A percentile compares a stretch with the other conserved stretches of the same genome.
These are phyloP conservation scores for Sesia apiformis DNA, from an alignment of 2,888 invertebrate genomes.

Conservation along the genomic window DNA sequence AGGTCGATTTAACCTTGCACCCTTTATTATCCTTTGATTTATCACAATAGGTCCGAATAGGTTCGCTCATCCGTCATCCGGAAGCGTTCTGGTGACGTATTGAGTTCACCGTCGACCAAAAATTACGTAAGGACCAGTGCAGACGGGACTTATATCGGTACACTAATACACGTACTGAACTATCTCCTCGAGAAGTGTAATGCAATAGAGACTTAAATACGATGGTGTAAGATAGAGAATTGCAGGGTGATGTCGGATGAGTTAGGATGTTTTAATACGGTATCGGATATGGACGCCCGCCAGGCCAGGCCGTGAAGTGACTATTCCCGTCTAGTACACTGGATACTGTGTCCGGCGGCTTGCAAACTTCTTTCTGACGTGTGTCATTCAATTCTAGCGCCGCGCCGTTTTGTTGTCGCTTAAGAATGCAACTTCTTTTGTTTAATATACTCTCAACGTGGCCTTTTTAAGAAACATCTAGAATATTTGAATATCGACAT, in stretches of 20 bases:
- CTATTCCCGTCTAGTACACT: slow-evolving; percentile 70
- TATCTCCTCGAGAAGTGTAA: slow-evolving; percentile 24
- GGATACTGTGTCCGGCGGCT: slow-evolving; percentile 51
- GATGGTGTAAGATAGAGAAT: slow-evolving; percentile 42
- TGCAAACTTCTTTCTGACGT: slow-evolving; percentile 46
- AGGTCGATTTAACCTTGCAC: slow-evolving; percentile 37
- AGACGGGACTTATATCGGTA: slow-evolving; percentile 65
- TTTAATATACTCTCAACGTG: not conserved
- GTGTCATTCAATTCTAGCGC: slow-evolving; percentile 51
- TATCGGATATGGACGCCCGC: slow-evolving; percentile 54
- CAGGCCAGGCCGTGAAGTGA: slow-evolving; percentile 67
- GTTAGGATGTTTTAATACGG: slow-evolving; percentile 37
- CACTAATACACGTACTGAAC: slow-evolving; percentile 23
- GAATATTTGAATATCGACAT: not conserved
- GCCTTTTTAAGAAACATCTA: not conserved
- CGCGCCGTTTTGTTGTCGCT: slow-evolving; percentile 38
- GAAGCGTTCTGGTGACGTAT: slow-evolving; percentile 62
- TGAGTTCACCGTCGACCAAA: slow-evolving; percentile 62
- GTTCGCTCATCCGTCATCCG: slow-evolving; percentile 51
- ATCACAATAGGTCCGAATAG: slow-evolving; percentile 32
- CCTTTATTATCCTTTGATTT: slow-evolving; percentile 28
- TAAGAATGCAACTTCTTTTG: not conserved
- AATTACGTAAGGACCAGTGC: slow-evolving; percentile 63
- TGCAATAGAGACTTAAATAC: slow-evolving; percentile 38
- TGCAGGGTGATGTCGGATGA: slow-evolving; percentile 25